Conservation (phyloP, 53 echinoderm and acorn worm genomes). For the Apostichopus leukothele region DNA sequence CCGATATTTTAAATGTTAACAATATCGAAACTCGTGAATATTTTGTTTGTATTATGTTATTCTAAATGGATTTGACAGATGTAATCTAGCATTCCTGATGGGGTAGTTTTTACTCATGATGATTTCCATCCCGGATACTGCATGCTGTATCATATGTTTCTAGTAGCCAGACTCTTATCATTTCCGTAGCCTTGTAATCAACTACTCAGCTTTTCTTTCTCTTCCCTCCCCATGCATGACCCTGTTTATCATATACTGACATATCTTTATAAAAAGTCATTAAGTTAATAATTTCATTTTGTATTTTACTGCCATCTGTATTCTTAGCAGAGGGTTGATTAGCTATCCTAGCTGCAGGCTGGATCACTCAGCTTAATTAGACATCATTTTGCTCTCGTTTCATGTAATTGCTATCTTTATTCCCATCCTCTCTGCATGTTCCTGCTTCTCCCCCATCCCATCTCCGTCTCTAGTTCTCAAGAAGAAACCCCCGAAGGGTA, state of each 20-base stretch:
- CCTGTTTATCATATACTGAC: not conserved
- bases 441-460: not conserved
- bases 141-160: too few species aligned
- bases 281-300: not conserved
- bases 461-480: slow-evolving; percentile 26
- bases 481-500: slow-evolving; percentile 36
- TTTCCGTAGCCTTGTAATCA: too few species aligned
- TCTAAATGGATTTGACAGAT: too few species aligned
- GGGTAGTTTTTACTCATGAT: too few species aligned
- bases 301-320: not conserved
- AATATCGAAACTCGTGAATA: too few species aligned
- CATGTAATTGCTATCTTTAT: not conserved
- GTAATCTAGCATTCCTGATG: too few species aligned
- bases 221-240: not conserved
- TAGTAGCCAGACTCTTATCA: too few species aligned
- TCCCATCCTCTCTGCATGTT: slow-evolving; percentile 45
- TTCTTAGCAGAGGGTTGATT: not conserved
- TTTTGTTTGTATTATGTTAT: too few species aligned
- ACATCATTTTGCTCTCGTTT: not conserved
- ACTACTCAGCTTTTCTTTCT: not conserved
- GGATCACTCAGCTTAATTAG: not conserved
- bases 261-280: not conserved
- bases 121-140: too few species aligned
- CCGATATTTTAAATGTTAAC: too few species aligned
- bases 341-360: not conserved